Conservation (phyloP, 2,113 vertebrate genomes). For the Grallaria varia region DNA sequence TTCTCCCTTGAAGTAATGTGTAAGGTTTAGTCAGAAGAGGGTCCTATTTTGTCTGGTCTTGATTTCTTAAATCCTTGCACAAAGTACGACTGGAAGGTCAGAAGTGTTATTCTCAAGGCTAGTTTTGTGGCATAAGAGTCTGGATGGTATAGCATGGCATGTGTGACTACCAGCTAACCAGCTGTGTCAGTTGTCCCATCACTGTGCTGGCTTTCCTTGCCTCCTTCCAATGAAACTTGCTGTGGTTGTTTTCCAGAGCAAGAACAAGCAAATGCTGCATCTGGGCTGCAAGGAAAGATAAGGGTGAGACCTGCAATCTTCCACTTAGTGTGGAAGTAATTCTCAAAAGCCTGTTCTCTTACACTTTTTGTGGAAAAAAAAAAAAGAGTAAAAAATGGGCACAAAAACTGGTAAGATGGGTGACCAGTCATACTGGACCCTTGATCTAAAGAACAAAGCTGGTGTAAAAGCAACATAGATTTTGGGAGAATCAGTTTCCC, state of each 20-base stretch:
- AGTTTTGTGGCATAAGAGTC: not conserved
- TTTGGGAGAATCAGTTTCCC: not conserved
- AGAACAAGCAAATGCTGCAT: not conserved
- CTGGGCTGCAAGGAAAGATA: not conserved
- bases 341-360: not conserved
- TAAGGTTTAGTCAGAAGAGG: not conserved
- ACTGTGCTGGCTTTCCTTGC: not conserved
- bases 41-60: not conserved
- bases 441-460: not conserved
- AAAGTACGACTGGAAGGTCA: not conserved
- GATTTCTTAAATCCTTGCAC: not conserved
- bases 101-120: not conserved
- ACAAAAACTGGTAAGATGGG: not conserved
- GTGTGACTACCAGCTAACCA: not conserved
- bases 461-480: not conserved
- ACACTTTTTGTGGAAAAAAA: not conserved
- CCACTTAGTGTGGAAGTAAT: accelerated
- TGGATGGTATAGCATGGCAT: not conserved
- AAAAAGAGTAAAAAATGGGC: not conserved
- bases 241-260: not conserved
- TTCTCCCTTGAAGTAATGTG: not conserved
- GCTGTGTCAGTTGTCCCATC: not conserved
- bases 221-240: not conserved
- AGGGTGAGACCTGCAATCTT: not conserved
- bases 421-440: accelerated